phyloP scores from a whole-genome alignment of 2,888 invertebrate genomes.

The Sympetrum striolatum region DNA sequence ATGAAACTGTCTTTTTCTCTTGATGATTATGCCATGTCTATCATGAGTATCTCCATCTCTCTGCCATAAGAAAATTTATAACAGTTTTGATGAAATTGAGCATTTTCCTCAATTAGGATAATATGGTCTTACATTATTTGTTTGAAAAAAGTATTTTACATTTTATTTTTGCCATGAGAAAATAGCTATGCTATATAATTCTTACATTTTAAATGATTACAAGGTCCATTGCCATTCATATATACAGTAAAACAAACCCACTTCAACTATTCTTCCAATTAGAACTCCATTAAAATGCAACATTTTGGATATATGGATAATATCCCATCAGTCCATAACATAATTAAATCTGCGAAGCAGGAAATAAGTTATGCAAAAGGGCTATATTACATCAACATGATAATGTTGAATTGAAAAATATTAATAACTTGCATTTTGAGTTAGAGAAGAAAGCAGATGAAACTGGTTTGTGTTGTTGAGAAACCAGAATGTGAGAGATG shows the following conservation, averaged over 20 bases:
- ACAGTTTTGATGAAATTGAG: slow-evolving; percentile 39
- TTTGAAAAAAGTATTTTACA: slow-evolving; percentile 38
- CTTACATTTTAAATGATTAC: slow-evolving; percentile 6
- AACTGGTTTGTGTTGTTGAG: not conserved
- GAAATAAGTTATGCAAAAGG: not conserved
- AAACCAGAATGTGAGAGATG: not conserved
- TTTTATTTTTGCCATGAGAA: slow-evolving; percentile 18
- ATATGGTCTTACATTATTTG: slow-evolving; percentile 17
- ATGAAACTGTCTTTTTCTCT: slow-evolving; percentile 5
- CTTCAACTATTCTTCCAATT: not conserved
- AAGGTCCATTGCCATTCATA: not conserved
- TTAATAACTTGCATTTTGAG: not conserved
- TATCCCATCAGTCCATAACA: not conserved
- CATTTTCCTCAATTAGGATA: slow-evolving; percentile 23
- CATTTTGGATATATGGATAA: not conserved
- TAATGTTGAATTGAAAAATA: not conserved
- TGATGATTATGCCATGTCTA: slow-evolving; percentile 29
- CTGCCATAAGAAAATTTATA: slow-evolving; percentile 44
- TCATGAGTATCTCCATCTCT: slow-evolving; percentile 15
- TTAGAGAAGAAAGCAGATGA: not conserved
- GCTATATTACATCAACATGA: not conserved
- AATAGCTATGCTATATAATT: slow-evolving; percentile 25
- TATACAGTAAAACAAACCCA: slow-evolving; percentile 8
- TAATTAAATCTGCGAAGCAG: not conserved
- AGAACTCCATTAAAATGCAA: not conserved